phyloP scores from a whole-genome alignment of 2,113 vertebrate genomes.

The Maccullochella peelii region DNA sequence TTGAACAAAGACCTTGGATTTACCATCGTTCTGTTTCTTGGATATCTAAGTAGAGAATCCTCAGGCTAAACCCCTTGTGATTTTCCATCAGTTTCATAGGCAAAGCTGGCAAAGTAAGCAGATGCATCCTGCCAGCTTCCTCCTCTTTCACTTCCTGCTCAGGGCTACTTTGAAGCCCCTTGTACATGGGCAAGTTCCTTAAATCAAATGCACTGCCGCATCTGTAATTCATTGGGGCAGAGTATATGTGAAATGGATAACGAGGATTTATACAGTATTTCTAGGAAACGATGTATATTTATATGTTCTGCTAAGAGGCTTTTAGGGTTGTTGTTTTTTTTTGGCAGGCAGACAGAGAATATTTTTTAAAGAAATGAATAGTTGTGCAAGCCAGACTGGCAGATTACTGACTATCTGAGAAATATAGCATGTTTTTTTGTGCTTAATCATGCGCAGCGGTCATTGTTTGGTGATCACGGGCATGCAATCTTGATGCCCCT shows the following conservation, averaged over 20 bases:
- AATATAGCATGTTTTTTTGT: slow-evolving; percentile 31
- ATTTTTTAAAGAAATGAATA: slow-evolving; percentile 56
- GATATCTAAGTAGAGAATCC: slow-evolving; percentile 47
- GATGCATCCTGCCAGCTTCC: slow-evolving; percentile 15
- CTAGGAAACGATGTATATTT: neutral
- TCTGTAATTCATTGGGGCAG: slow-evolving; percentile 34
- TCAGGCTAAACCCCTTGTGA: slow-evolving; percentile 35
- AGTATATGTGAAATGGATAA: slow-evolving; percentile 46
- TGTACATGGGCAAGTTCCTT: slow-evolving; percentile 12
- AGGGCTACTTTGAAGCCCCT: slow-evolving; percentile 6
- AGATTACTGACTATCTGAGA: slow-evolving; percentile 46
- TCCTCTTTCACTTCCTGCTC: slow-evolving; percentile 38
- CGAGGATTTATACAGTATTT: slow-evolving; percentile 26
- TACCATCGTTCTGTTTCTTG: slow-evolving; percentile 12
- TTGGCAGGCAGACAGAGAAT: neutral
- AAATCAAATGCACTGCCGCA: slow-evolving; percentile 46
- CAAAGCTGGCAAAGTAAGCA: slow-evolving; percentile 49
- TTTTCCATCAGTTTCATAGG: slow-evolving; percentile 60
- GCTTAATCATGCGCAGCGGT: slow-evolving; percentile 18
- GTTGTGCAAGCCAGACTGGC: slow-evolving; percentile 45
- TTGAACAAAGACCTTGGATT: slow-evolving; percentile 17
- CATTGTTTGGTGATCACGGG: slow-evolving; percentile 14
- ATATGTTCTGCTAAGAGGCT: slow-evolving; percentile 58
- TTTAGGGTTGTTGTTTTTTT: slow-evolving; percentile 34
- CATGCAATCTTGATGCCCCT: slow-evolving; percentile 32